Conservation (phyloP, 2,888 invertebrate species). For the Drosophila meridionalis region DNA sequence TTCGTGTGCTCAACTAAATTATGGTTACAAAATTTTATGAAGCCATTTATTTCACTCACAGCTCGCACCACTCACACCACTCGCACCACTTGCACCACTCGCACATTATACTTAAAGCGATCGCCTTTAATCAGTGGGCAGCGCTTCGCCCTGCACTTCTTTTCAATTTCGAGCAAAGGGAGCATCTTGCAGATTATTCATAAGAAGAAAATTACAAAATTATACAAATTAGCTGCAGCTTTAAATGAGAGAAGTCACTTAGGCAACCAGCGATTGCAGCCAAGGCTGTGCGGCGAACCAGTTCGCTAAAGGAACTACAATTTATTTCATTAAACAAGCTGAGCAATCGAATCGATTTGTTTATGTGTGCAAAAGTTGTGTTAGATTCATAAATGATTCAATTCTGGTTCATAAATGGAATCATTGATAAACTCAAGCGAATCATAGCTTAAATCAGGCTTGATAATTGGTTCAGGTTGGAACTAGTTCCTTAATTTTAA, state of each 20-base stretch:
- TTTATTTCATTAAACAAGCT: background rate
- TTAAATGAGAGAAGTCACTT: slow-evolving; percentile 28
- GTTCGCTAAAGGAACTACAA: background rate
- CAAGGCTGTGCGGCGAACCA: slow-evolving; percentile 1
- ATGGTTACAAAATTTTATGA: slow-evolving; percentile 81
- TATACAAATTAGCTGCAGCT: slow-evolving; percentile 57
- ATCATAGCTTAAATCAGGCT: background rate
- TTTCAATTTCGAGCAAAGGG: slow-evolving; percentile 56
- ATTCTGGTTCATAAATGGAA: background rate
- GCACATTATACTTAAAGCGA: slow-evolving; percentile 35
- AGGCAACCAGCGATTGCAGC: slow-evolving; percentile 5
- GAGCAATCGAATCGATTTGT: background rate
- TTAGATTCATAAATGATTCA: background rate
- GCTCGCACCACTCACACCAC: slow-evolving; percentile 20
- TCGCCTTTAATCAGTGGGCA: slow-evolving; percentile 48
- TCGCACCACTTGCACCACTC: slow-evolving; percentile 13
- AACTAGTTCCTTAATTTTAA: background rate
- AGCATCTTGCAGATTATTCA: slow-evolving; percentile 9
- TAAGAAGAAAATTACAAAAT: slow-evolving; percentile 59
- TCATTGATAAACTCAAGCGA: background rate
- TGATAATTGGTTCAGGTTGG: background rate
- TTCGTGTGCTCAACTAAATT: slow-evolving; percentile 59
- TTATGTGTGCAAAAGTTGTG: background rate
- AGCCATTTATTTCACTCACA: slow-evolving; percentile 82
- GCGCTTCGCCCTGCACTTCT: slow-evolving; percentile 54